Evolutionary conservation across 1,140 invertebrate genomes (phyloP).

Genomic region (Plectus sambesii): DNA sequence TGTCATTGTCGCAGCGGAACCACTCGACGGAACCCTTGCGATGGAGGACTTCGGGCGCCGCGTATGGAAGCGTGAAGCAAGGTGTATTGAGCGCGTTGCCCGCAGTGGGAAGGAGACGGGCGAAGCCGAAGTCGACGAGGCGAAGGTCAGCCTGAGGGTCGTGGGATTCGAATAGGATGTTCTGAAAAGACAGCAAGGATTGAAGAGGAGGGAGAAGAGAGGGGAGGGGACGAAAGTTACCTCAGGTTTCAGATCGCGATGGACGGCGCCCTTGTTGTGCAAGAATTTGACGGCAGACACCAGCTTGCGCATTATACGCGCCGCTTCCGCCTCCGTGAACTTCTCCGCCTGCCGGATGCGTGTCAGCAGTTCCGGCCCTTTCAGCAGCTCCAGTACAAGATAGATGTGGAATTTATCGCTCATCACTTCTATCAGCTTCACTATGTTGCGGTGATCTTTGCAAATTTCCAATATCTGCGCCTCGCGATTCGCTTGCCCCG

Average conservation of each 20-base stretch:
- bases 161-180: slow-evolving; percentile 60
- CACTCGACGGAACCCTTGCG: slow-evolving; percentile 38
- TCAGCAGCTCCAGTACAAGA: slow-evolving; percentile 57
- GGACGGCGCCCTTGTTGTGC: slow-evolving; percentile 66
- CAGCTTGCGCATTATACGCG: slow-evolving; percentile 61
- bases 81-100: slow-evolving; percentile 58
- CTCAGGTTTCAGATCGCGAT: slow-evolving; percentile 80
- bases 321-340: slow-evolving; percentile 61
- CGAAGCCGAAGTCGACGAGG: slow-evolving; percentile 81
- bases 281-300: slow-evolving; percentile 69
- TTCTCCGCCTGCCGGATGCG: slow-evolving; percentile 55
- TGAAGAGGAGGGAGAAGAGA: slow-evolving; percentile 12
- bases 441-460: slow-evolving; percentile 76
- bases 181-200: slow-evolving; percentile 52
- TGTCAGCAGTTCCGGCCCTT: slow-evolving; percentile 73
- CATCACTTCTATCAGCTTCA: slow-evolving; percentile 67
- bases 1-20: slow-evolving; percentile 44
- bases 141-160: slow-evolving; percentile 60
- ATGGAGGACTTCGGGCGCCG: slow-evolving; percentile 73
- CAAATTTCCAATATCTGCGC: slow-evolving; percentile 64
- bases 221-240: slow-evolving; percentile 45
- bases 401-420: slow-evolving; percentile 58
- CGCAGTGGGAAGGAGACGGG: slow-evolving; percentile 53
- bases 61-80: slow-evolving; percentile 77
- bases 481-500: slow-evolving; percentile 61